Base-by-base conservation (phyloP, 2,113 vertebrate genomes). In the Gadus chalcogrammus region DNA sequence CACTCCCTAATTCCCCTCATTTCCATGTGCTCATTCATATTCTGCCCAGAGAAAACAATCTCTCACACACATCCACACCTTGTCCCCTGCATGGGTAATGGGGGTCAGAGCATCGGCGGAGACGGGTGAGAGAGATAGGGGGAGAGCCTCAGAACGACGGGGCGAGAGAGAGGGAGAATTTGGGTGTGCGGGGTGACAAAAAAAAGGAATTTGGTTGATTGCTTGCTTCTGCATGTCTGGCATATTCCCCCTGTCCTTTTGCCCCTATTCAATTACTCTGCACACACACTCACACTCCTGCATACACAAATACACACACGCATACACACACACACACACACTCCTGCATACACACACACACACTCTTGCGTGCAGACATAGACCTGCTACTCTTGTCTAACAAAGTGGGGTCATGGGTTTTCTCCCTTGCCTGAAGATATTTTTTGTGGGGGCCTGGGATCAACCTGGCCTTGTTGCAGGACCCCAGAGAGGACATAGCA, bases 61-160 rank as follows among this genome's bases (percentile, higher is more conserved):
- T 28, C 70, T 17, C 65, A 27, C 60, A 28, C 69, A 20, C 35
- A 27, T 69, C 11, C 84, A 85, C 86, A 81, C 55, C 55, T 28
- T 64, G 53, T 66, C 63, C 89, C 83, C 89, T 92, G 93, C 93
- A 94, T 93, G 90, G 91, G 91, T 94, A 93, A 89, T 92, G 88
- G 89, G 85, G 91, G 93, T 93, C 88, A 82, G 67, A 90, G 90
- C 87, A 87, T 84, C 70, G 86, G 84, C 89, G 79, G 81, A 86
- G 84, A 79, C 80, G 82, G 61, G 81, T 82, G 65, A 83, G 87
- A 84, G 79, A 78, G 84, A 80, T 69, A 18, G 88, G 82, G 72
- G 65, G 72, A 87, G 86, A 81, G 72, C 65, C 64, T 71, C 58
- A 38, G 61, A 31, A 20, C 28, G 28, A 48, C n/a, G 11, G 4